Conservation (phyloP, 2,888 invertebrate species). For the Pristionchus entomophagus region DNA sequence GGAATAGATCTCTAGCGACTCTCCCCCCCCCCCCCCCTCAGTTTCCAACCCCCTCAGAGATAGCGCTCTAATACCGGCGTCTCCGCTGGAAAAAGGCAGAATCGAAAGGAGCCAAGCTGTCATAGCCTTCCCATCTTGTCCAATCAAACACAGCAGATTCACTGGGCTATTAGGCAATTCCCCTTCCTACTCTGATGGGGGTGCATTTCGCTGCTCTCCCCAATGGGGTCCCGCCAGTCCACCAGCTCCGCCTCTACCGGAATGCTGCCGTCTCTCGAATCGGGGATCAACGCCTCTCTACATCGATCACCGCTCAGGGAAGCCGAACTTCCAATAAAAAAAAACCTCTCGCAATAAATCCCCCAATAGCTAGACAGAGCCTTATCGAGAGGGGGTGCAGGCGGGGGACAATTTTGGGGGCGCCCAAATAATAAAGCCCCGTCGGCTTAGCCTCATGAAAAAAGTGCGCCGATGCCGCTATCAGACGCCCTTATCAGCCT, state of each 20-base stretch:
- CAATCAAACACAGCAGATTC: slow-evolving; percentile 6
- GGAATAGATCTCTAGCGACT: too few relatives aligned
- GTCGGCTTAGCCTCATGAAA: not conserved
- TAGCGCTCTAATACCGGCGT: not conserved
- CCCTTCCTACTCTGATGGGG: too few relatives aligned
- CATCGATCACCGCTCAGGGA: not conserved
- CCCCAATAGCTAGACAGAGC: not conserved
- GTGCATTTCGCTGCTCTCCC: too few relatives aligned
- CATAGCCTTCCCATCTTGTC: not conserved
- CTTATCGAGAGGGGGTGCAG: not conserved
- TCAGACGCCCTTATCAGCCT: not conserved
- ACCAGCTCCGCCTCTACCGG: too few relatives aligned
- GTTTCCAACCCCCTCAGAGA: not conserved
- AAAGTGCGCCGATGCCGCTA: not conserved
- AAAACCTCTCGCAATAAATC: not conserved
- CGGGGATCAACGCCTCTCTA: not conserved
- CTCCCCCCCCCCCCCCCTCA: not conserved
- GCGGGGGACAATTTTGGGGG: not conserved
- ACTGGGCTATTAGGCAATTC: not conserved
- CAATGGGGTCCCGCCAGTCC: too few relatives aligned
- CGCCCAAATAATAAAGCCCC: too few relatives aligned
- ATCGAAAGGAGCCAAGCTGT: not conserved
- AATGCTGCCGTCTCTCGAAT: not conserved
- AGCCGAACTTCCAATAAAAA: not conserved
- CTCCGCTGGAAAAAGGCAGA: not conserved